Evolutionary conservation across 1,140 invertebrate species (phyloP).

Genomic region (Ganaspis sp.): DNA sequence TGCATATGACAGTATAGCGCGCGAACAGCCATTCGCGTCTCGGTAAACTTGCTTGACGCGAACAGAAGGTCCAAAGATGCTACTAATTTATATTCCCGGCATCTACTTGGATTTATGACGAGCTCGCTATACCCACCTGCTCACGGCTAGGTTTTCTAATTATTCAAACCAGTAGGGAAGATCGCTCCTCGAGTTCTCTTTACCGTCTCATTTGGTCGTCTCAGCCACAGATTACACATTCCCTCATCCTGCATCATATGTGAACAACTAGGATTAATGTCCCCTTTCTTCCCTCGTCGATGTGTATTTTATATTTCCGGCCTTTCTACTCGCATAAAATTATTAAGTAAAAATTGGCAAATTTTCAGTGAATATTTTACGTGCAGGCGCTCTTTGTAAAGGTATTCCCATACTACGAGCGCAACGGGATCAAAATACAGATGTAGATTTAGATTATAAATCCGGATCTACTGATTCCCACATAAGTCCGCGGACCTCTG

Average conservation of each 20-base stretch:
- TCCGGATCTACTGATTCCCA: too few species aligned
- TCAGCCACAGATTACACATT: neutral
- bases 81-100: constrained; percentile 64
- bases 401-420: too few species aligned
- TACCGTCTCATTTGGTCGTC: constrained; percentile 31
- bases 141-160: constrained; percentile 52
- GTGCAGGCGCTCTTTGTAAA: too few species aligned
- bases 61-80: constrained; percentile 49
- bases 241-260: neutral
- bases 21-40: constrained; percentile 42
- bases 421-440: too few species aligned
- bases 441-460: too few species aligned
- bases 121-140: constrained; percentile 44
- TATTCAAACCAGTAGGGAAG: constrained; percentile 52
- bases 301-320: too few species aligned
- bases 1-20: constrained; percentile 58
- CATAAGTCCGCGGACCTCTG: too few species aligned
- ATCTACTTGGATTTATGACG: constrained; percentile 54
- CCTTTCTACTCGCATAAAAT: neutral
- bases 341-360: too few species aligned
- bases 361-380: too few species aligned
- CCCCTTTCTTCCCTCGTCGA: too few species aligned
- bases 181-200: constrained; percentile 47
- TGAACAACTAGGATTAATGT: neutral
- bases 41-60: constrained; percentile 54